Conservation (phyloP, 2,888 invertebrate species). For the Dasypolia templi region DNA sequence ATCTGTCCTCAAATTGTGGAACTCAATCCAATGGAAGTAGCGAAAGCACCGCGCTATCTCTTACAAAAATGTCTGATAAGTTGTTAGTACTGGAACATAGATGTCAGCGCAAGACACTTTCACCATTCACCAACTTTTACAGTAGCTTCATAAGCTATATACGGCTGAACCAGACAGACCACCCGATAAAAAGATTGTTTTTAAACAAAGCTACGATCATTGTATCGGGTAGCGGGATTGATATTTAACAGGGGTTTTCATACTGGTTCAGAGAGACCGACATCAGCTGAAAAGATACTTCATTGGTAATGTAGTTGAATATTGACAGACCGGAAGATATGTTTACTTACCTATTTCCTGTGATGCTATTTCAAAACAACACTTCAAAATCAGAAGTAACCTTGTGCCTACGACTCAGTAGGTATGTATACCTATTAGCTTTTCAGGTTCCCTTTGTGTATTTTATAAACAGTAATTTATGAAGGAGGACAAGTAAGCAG, state of each 20-base stretch:
- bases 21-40: neutral
- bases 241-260: neutral
- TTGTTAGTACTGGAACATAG: slow-evolving; percentile 32
- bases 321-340: no score
- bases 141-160: neutral
- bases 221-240: no score
- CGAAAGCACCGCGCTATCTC: neutral
- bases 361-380: neutral
- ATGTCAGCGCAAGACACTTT: slow-evolving; percentile 42
- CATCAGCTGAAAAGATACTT: neutral
- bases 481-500: neutral
- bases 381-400: neutral
- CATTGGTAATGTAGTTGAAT: neutral
- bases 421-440: no score
- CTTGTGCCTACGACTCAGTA: neutral
- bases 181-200: neutral
- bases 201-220: neutral
- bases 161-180: slow-evolving; percentile 3
- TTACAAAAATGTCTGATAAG: neutral
- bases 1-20: slow-evolving; percentile 44
- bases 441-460: neutral
- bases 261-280: neutral
- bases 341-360: neutral
- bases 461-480: neutral
- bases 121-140: neutral